These are phyloP conservation scores for Macrostomum cliftonense DNA, from an alignment of 2,888 invertebrate genomes.

Conservation along the genomic window DNA sequence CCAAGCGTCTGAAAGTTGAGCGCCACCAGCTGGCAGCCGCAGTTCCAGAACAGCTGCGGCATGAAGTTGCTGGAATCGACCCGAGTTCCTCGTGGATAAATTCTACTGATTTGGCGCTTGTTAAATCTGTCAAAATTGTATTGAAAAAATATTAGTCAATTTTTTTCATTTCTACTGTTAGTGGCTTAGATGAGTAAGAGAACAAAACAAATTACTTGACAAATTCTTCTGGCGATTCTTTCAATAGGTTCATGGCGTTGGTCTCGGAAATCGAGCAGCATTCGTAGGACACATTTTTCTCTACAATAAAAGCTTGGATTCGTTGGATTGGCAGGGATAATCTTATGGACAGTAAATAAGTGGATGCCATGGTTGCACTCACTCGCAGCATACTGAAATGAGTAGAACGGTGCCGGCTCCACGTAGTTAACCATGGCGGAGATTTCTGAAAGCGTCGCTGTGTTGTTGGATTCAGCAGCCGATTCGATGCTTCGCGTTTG, in stretches of 20 bases:
- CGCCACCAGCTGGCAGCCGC: slow-evolving; percentile 88
- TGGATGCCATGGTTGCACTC: slow-evolving; percentile 34
- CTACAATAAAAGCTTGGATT: slow-evolving; percentile 27
- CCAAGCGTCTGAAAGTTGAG: slow-evolving; percentile 80
- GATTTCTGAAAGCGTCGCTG: slow-evolving; percentile 36
- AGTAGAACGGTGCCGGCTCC: slow-evolving; percentile 84
- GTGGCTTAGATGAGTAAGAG: too few relatives aligned
- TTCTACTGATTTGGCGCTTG: slow-evolving; percentile 79
- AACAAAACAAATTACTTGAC: slow-evolving; percentile 25
- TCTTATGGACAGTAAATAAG: too few relatives aligned
- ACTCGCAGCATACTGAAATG: slow-evolving; percentile 89
- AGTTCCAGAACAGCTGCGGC: slow-evolving; percentile 95
- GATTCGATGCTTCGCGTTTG: too few relatives aligned
- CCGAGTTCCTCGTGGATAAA: slow-evolving; percentile 83
- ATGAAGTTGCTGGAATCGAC: slow-evolving; percentile 93
- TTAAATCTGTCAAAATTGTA: slow-evolving; percentile 48
- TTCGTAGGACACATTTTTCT: slow-evolving; percentile 75
- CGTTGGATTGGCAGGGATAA: too few relatives aligned
- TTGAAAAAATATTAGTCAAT: too few relatives aligned
- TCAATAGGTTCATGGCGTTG: slow-evolving; percentile 68
- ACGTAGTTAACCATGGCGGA: slow-evolving; percentile 91
- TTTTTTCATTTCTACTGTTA: too few relatives aligned
- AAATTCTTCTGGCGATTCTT: slow-evolving; percentile 36
- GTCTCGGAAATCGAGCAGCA: slow-evolving; percentile 97
- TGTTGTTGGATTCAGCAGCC: too few relatives aligned